A percentile compares a stretch with the other conserved stretches of the same genome.
Evolutionary conservation across 2,797 vertebrate species (phyloP).

Genomic region (Sphenopsis melanotis): DNA sequence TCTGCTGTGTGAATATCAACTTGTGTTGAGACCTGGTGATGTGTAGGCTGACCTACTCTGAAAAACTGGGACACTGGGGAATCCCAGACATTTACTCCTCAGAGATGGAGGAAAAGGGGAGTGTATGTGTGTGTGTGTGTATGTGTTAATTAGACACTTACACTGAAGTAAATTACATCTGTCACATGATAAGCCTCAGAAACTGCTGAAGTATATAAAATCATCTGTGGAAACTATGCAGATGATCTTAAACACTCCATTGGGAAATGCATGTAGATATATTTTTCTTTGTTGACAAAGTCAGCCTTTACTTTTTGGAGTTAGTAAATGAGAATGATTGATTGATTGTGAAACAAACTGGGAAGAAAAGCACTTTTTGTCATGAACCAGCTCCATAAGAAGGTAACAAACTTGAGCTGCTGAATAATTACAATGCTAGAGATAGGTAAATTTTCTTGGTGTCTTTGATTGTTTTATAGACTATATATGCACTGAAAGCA

Average conservation of each 20-base stretch:
- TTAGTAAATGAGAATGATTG: not conserved
- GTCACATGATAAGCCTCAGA: not conserved
- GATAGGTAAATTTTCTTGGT: not conserved
- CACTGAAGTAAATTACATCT: slow-evolving; percentile 36
- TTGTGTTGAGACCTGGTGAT: not conserved
- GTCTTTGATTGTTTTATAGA: not conserved
- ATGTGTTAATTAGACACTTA: slow-evolving; percentile 61
- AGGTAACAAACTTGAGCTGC: not conserved
- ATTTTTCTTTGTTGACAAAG: not conserved
- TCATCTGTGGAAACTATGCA: not conserved
- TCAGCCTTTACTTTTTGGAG: not conserved
- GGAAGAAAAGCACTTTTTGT: not conserved
- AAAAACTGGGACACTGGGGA: slow-evolving; percentile 11
- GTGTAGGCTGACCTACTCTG: not conserved
- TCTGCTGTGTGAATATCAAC: not conserved
- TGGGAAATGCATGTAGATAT: not conserved
- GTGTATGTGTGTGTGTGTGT: not conserved
- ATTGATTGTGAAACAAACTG: not conserved
- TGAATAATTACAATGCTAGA: not conserved
- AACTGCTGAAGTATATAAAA: slow-evolving; percentile 11
- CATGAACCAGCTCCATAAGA: not conserved
- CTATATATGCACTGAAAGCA: not conserved
- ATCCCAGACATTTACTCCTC: not conserved
- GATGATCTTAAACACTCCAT: not conserved
- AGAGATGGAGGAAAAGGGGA: not conserved